phyloP scores from a whole-genome alignment of 2,797 vertebrate genomes.

The Danio choprae region DNA sequence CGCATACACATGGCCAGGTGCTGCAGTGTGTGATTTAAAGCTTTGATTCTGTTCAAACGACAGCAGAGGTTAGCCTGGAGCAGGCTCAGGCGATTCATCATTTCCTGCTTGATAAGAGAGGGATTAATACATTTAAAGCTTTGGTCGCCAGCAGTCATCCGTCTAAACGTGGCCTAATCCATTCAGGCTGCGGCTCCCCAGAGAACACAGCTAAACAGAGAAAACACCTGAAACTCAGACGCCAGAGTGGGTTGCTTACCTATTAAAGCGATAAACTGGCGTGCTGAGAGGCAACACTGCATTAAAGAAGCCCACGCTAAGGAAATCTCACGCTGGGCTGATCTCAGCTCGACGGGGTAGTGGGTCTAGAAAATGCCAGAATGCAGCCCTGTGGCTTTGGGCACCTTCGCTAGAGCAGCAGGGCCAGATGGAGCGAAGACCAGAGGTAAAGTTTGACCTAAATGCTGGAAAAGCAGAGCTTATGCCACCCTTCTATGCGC shows the following conservation, averaged over 20 bases:
- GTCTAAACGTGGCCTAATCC: conserved; percentile 59
- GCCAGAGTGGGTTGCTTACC: conserved; percentile 62
- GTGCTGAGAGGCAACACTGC: conserved; percentile 39
- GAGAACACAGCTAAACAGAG: conserved; percentile 75
- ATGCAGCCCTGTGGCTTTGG: conserved; percentile 75
- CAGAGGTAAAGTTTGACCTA: conserved; percentile 79
- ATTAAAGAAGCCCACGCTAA: conserved; percentile 21
- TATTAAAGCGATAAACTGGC: conserved; percentile 57
- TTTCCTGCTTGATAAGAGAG: conserved; percentile 80
- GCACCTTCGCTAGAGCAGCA: conserved; percentile 75
- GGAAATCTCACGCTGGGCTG: conserved; percentile 44
- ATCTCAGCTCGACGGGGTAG: conserved; percentile 54
- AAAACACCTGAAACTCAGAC: conserved; percentile 77
- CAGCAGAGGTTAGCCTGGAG: conserved; percentile 81
- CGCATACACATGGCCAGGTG: conserved; percentile 77
- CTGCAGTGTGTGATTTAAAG: conserved; percentile 81
- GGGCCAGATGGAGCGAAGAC: conserved; percentile 81
- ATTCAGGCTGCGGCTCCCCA: conserved; percentile 75
- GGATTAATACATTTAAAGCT: conserved; percentile 83
- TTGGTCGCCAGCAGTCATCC: conserved; percentile 78
- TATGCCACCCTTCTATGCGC: conserved; percentile 8
- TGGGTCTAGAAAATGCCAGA: conserved; percentile 61
- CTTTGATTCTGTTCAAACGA: conserved; percentile 84
- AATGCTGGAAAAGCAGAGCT: conserved; percentile 66
- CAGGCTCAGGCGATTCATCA: conserved; percentile 80